A percentile compares a stretch with the other conserved stretches of the same genome.
Evolutionary conservation across 2,888 invertebrate genomes (phyloP).

Genomic region (Rhagonycha fulva): DNA sequence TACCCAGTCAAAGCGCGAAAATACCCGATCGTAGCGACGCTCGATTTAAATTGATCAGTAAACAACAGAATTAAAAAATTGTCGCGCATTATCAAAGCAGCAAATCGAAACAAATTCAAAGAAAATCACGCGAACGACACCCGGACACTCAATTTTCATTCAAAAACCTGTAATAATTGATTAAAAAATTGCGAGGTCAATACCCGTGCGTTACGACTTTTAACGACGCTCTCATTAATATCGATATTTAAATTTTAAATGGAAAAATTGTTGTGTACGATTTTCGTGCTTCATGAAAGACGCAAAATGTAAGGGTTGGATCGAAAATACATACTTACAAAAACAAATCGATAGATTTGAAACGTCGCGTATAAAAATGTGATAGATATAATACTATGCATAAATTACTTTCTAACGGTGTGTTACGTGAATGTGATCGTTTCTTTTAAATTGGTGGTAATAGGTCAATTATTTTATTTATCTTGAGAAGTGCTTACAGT

Average conservation of each 20-base stretch:
- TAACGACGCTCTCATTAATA: conserved; percentile 8
- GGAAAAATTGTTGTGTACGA: conserved; percentile 3
- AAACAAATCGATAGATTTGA: neutral
- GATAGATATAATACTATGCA: neutral
- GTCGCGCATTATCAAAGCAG: neutral
- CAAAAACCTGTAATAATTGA: neutral
- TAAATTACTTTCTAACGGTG: neutral
- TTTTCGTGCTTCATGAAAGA: neutral
- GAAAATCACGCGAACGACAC: neutral
- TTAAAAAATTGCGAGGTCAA: conserved; percentile 11
- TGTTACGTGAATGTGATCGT: neutral
- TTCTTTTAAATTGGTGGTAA: conserved; percentile 1
- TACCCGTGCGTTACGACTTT: neutral
- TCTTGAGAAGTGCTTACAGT: neutral
- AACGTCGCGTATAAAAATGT: neutral
- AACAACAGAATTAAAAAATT: neutral
- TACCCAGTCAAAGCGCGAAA: neutral
- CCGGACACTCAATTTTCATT: neutral
- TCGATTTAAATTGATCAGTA: neutral
- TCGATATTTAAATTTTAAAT: conserved; percentile 20
- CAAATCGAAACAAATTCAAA: neutral
- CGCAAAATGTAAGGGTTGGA: neutral
- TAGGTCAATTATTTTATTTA: neutral
- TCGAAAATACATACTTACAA: neutral
- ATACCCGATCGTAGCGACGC: neutral